Evolutionary conservation across 2,113 vertebrate species (phyloP), one percentile per base, ranked within the genome.

Genomic region (Eclectus roratus): DNA sequence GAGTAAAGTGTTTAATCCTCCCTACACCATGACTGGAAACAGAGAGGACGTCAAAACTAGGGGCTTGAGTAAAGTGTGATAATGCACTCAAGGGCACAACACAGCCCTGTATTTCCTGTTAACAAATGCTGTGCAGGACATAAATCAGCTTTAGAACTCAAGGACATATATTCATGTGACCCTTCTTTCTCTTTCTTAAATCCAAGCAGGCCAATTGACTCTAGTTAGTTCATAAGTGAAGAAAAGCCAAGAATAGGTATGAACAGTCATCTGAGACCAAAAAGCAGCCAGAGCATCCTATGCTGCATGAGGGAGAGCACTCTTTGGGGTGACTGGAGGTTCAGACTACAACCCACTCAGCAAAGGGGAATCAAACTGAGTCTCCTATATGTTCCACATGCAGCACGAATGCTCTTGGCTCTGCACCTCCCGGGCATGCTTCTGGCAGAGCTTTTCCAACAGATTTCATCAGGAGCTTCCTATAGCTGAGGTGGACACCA

Each of bases 381-480:
- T 37, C 13, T 77, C 64, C 10, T 1, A 10, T 3, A 13, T 41
- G 11, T 65, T 53, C 29, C 37, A 44, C 5, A 2, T 0, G 35
- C 16, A 39, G 69, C 27, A 31, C 69, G 25, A 80, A 16, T 3
- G 20, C 28, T 69, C 23, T 21, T 29, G 43, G 1, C 31, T 44
- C 15, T 13, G 6, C 1, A 2, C 7, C 8, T 55, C 71, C 49
- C 2, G 1, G 21, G 17, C 23, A 27, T 2, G 23, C n/a, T 80
- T 70, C 46, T 5, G 7, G 61, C 47, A 72, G 64, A 78, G 58
- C 21, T 74, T 80, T 60, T 41, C 63, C 70, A 84, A 2, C 15
- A 18, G 29, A 49, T 70, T 39, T 60, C 29, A 55, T 29, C 44
- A 11, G 25, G 41, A 1, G 17, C 33, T 82, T 85, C 10, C 35